Base-by-base conservation (phyloP, 2,888 invertebrate genomes). In the Caenorhabditis drosophilae region DNA sequence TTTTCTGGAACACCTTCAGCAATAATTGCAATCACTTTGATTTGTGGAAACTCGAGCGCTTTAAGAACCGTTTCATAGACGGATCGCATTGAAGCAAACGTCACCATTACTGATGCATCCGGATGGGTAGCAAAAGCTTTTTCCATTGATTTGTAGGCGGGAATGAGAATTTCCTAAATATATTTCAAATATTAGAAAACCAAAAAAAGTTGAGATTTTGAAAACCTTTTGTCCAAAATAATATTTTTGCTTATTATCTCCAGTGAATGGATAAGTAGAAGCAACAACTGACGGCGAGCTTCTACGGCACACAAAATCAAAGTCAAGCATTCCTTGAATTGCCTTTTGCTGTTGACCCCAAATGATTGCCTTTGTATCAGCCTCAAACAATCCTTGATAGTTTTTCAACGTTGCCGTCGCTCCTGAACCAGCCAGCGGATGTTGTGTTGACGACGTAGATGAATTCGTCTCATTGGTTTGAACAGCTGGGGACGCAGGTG, bases 161-260 rank as follows among this genome's bases (percentile, higher is more conserved):
- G 69, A 22, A 82, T 63, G n/a, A 81, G 70, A 45, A 82, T 71
- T 52, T 82, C 74, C 84, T n/a, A n/a, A n/a, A n/a, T n/a, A n/a
- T n/a, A n/a, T n/a, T n/a, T n/a, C n/a, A n/a, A n/a, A n/a, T n/a
- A n/a, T n/a, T n/a, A n/a, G n/a, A n/a, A n/a, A n/a, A n/a, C n/a
- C n/a, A n/a, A n/a, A n/a, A n/a, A n/a, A n/a, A n/a, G n/a, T n/a
- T n/a, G n/a, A n/a, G n/a, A n/a, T n/a, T n/a, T n/a, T n/a, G n/a
- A n/a, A n/a, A n/a, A n/a, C n/a, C n/a, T 96, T 94, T 86, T 98
- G 97, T 0, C 98, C 98, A 90, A 96, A 98, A 85, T 99, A 99
- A 87, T 93, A 98, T 85, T 98, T 99, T 86, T 96, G 96, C 84
- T 95, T 96, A 86, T 98, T 97, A 85, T 98, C 96, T 0, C 86